phyloP scores from a whole-genome alignment of 2,888 invertebrate genomes.

The Stenichneumon culpator region DNA sequence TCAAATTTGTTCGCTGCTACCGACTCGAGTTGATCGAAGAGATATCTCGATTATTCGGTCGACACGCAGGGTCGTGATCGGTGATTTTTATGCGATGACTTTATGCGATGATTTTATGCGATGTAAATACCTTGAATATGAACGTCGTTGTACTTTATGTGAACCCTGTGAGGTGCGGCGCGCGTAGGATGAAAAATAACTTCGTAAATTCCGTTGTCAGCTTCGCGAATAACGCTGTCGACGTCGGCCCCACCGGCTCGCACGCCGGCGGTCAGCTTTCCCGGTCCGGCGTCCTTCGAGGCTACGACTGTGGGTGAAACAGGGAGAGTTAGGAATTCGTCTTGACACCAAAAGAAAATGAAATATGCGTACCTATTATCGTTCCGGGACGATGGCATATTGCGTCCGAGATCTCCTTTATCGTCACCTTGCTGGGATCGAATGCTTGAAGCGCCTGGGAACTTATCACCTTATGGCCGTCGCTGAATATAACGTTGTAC shows the following conservation, averaged over 20 bases:
- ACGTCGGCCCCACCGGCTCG: slow-evolving; percentile 93
- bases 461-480: slow-evolving; percentile 88
- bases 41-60: neutral
- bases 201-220: slow-evolving; percentile 91
- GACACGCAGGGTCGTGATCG: neutral
- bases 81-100: neutral
- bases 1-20: neutral
- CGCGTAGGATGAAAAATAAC: slow-evolving; percentile 95
- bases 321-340: slow-evolving; percentile 60
- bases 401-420: slow-evolving; percentile 91
- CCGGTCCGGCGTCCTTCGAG: slow-evolving; percentile 92
- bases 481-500: slow-evolving; percentile 90
- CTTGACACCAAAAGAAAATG: neutral
- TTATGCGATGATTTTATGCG: too few species aligned
- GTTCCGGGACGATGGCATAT: slow-evolving; percentile 93
- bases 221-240: slow-evolving; percentile 92
- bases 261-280: slow-evolving; percentile 92
- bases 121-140: slow-evolving; percentile 87
- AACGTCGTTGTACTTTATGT: slow-evolving; percentile 94
- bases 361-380: slow-evolving; percentile 88
- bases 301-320: slow-evolving; percentile 87
- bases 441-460: slow-evolving; percentile 90
- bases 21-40: neutral
- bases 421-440: slow-evolving; percentile 91
- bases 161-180: slow-evolving; percentile 94